Evolutionary conservation across 2,888 invertebrate genomes (phyloP), one percentile per base, ranked within the genome.

Genomic region (Zaprionus bogoriensis): DNA sequence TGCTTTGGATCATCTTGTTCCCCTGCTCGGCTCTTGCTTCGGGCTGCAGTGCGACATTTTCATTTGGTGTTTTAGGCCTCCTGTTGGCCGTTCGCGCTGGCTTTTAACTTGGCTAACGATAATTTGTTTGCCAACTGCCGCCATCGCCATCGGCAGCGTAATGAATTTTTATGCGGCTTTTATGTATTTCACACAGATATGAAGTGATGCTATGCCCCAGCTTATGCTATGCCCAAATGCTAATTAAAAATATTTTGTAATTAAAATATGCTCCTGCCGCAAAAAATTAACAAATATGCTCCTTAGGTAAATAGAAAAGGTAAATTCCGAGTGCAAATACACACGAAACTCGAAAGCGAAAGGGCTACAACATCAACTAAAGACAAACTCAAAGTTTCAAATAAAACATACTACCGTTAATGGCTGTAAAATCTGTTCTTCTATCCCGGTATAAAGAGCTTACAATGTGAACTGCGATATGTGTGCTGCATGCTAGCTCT

Each of bases 131-230:
- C 71, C 82, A 82, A 75, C 75, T 71, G 87, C 74, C 70, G 55
- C 46, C 50, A 39, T 53, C 32, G 65, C 51, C 57, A 36, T 55
- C 50, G 54, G 77, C 54, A 50, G 53, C 70, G 66, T 87, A 87
- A 87, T 86, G 87, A 87, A 86, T 87, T 88, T 82, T 87, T 74
- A 86, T 85, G 87, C 65, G 61, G 70, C 77, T 82, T 76, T 84
- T 78, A 80, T 87, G 72, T 74, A 69, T 69, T 74, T 81, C 62
- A 64, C 74, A 64, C 72, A 85, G 77, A 82, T 82, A 74, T 77
- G 67, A 80, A 83, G 65, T 60, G 65, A 63, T 68, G 76, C 65
- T 57, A 9, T n/a, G 48, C n/a, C 10, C 3, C 17, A n/a, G 3
- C 20, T 25, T 4, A 19, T 1, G 2, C 3, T 12, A 20, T 25